Conservation (phyloP, 2,113 vertebrate species). For the Python bivittatus region DNA sequence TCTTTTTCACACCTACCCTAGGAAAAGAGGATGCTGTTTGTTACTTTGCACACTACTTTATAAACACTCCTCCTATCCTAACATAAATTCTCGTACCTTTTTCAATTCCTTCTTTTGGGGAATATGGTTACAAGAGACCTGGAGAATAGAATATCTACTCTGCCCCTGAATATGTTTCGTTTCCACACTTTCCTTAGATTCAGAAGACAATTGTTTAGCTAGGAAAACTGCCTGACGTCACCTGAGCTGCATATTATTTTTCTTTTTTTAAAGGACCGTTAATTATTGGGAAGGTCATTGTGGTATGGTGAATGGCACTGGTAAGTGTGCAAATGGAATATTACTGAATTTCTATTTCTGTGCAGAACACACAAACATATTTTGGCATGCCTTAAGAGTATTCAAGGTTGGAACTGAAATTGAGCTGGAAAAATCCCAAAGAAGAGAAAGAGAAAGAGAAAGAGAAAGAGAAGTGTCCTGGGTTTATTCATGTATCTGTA, state of each 20-base stretch:
- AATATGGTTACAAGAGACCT: not conserved
- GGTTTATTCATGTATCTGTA: not conserved
- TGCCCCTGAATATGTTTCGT: not conserved
- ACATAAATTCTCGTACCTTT: not conserved
- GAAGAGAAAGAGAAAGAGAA: not conserved
- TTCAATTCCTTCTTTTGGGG: not conserved
- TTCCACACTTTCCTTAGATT: not conserved
- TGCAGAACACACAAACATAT: too few species aligned
- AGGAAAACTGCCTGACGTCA: not conserved
- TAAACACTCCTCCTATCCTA: not conserved
- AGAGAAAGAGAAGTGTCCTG: not conserved
- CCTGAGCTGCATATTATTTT: not conserved
- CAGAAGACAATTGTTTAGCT: not conserved
- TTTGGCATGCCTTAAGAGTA: not conserved
- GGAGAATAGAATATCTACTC: not conserved
- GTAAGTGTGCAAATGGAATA: conserved; percentile 68
- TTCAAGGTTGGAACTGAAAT: not conserved
- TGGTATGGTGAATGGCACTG: conserved; percentile 93
- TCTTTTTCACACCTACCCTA: not conserved
- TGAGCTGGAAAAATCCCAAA: not conserved
- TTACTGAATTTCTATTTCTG: not conserved
- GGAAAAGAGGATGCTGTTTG: not conserved
- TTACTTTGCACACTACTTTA: not conserved
- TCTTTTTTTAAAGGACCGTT: conserved; percentile 75
- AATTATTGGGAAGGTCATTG: conserved; percentile 85